phyloP scores from a whole-genome alignment of 2,113 vertebrate genomes.

The Rhinolophus ferrumequinum region DNA sequence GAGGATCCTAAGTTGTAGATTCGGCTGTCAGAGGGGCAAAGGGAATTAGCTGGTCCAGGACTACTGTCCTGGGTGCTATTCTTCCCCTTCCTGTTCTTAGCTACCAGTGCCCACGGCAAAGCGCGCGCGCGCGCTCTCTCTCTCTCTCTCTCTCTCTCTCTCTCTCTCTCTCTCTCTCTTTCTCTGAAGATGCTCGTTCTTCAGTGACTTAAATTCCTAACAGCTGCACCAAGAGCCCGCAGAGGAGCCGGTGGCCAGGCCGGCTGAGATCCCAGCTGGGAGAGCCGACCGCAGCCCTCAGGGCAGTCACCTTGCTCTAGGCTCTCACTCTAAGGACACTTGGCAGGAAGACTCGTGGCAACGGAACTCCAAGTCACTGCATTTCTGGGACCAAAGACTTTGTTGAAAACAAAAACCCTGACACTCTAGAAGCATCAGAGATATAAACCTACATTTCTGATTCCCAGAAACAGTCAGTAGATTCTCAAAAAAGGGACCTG shows the following conservation, averaged over 20 bases:
- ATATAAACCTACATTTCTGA: neutral
- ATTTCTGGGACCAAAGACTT: conserved; percentile 43
- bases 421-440: neutral
- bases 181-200: neutral
- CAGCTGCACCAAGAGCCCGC: neutral
- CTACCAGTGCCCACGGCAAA: neutral
- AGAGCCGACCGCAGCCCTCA: neutral
- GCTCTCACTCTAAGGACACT: neutral
- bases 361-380: neutral
- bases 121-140: neutral
- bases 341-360: neutral
- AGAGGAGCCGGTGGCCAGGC: neutral
- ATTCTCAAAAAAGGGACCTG: neutral
- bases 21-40: neutral
- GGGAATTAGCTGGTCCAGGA: neutral
- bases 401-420: conserved; percentile 7
- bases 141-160: neutral
- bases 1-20: neutral
- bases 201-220: neutral
- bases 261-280: neutral
- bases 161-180: neutral
- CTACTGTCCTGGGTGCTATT: neutral
- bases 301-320: neutral
- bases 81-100: neutral
- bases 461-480: neutral